phyloP scores from a whole-genome alignment of 2,888 invertebrate species.

The Leptinotarsa peninsularis region DNA sequence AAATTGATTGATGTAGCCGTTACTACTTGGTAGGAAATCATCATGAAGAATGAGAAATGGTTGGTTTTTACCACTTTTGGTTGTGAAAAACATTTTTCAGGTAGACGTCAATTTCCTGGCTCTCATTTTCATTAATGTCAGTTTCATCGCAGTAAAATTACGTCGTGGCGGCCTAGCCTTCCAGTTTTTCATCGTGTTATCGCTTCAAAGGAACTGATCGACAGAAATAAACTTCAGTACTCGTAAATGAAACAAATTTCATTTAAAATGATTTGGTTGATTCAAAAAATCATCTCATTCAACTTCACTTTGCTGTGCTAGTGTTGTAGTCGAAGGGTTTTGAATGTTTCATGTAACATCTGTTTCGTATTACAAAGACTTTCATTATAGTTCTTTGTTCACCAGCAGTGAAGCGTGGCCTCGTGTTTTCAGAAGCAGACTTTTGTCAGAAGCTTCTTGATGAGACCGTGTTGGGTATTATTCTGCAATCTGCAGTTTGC shows the following conservation, averaged over 20 bases:
- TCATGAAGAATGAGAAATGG: too few species aligned
- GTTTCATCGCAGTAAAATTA: too few species aligned
- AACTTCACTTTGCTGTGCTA: neutral
- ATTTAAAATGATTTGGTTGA: neutral
- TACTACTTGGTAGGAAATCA: too few species aligned
- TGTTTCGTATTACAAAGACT: constrained; percentile 3
- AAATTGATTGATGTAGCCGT: too few species aligned
- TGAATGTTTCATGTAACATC: constrained; percentile 13
- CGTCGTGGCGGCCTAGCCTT: too few species aligned
- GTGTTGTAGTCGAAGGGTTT: neutral
- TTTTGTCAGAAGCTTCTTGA: constrained; percentile 6
- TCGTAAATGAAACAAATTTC: neutral
- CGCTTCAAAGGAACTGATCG: neutral
- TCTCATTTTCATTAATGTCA: too few species aligned
- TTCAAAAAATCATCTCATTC: neutral
- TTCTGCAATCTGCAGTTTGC: constrained; percentile 14
- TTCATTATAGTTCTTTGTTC: constrained; percentile 9
- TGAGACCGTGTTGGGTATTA: neutral
- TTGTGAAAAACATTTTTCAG: too few species aligned
- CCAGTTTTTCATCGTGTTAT: too few species aligned
- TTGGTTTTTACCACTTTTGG: too few species aligned
- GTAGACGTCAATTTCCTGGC: too few species aligned
- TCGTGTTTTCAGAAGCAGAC: neutral
- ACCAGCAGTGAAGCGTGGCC: constrained; percentile 6
- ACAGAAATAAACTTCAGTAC: neutral